phyloP scores from a whole-genome alignment of 2,113 vertebrate genomes.

The Sarotherodon lohbergeri region DNA sequence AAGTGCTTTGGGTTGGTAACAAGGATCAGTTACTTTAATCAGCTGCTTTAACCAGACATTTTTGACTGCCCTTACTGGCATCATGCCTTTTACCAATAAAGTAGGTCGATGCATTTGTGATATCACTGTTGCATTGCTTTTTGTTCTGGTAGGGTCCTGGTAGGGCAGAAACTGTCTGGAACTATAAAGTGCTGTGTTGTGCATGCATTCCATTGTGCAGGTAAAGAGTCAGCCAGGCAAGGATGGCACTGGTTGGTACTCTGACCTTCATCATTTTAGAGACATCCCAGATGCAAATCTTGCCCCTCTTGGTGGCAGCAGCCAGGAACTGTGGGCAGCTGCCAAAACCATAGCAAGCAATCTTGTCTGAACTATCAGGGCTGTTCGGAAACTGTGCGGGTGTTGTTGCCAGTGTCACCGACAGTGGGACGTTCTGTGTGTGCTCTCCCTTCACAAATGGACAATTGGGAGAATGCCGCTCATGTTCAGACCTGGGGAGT shows the following conservation, averaged over 20 bases:
- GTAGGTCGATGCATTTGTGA: neutral
- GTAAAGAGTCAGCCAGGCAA: neutral
- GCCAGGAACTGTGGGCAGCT: conserved; percentile 97
- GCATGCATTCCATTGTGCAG: neutral
- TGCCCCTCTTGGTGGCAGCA: conserved; percentile 94
- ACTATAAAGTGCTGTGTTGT: neutral
- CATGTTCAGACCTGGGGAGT: conserved; percentile 89
- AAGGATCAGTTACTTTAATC: neutral
- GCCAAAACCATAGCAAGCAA: conserved; percentile 94
- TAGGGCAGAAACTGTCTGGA: neutral
- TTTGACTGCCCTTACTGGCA: neutral
- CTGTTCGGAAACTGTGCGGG: conserved; percentile 94
- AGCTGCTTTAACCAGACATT: neutral
- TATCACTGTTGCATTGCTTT: neutral
- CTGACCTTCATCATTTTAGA: conserved; percentile 99
- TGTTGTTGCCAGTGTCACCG: conserved; percentile 94
- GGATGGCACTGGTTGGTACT: neutral
- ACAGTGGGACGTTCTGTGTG: conserved; percentile 97
- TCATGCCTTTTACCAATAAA: neutral
- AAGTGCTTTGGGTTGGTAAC: neutral
- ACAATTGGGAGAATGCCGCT: conserved; percentile 98
- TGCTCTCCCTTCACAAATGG: conserved; percentile 99
- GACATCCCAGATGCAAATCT: conserved; percentile 98
- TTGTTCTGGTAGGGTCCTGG: neutral
- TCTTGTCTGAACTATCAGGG: conserved; percentile 89